Evolutionary conservation across 2,113 vertebrate genomes (phyloP).

Genomic region (Galemys pyrenaicus): DNA sequence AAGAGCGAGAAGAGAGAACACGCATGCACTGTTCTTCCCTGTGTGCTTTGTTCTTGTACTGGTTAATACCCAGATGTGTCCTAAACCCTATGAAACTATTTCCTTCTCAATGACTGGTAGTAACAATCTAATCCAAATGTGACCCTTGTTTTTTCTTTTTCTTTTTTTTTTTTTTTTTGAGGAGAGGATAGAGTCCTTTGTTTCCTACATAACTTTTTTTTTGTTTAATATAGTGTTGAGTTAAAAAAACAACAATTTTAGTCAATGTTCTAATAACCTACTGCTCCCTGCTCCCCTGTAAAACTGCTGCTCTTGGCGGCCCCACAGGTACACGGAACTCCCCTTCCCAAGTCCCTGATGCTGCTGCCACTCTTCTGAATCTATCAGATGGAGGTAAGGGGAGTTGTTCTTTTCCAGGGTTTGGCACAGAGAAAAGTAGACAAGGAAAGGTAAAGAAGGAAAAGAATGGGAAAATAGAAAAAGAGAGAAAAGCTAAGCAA

Average conservation of each 20-base stretch:
- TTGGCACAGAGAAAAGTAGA: neutral
- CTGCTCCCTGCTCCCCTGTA: neutral
- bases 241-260: neutral
- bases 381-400: neutral
- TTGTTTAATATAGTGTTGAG: neutral
- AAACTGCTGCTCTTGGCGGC: neutral
- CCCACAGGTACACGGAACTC: neutral
- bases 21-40: neutral
- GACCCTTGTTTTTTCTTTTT: neutral
- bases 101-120: conserved; percentile 10
- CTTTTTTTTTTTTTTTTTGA: conserved; percentile 39
- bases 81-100: conserved; percentile 7
- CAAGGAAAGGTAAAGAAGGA: neutral
- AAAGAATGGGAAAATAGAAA: neutral
- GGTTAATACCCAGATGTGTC: conserved; percentile 1
- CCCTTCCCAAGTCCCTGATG: neutral
- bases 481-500: neutral
- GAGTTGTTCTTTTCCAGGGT: neutral
- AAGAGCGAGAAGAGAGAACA: neutral
- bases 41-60: neutral
- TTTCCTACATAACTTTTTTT: neutral
- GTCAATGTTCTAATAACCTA: neutral
- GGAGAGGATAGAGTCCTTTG: neutral
- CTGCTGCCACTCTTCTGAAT: neutral
- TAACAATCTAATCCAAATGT: conserved; percentile 38